These are phyloP conservation scores for Papilio aristodemus DNA, from an alignment of 1,140 invertebrate genomes.

Conservation along the genomic window DNA sequence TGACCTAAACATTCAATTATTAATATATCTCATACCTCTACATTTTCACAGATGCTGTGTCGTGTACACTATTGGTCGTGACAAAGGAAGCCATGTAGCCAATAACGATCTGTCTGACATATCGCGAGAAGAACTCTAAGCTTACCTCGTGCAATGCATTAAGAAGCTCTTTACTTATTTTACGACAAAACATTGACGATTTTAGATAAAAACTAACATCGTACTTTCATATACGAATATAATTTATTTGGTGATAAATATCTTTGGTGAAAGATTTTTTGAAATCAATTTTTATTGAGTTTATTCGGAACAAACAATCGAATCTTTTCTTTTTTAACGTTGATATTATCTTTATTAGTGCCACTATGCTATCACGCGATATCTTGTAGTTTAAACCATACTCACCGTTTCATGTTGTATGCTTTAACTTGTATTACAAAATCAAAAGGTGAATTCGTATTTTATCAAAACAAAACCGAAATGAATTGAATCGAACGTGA, in stretches of 20 bases:
- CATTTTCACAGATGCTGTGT: slow-evolving; percentile 55
- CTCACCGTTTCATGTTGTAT: neutral
- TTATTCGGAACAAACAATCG: too few relatives aligned
- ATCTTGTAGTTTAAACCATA: neutral
- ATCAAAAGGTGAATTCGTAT: slow-evolving; percentile 25
- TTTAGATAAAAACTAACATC: neutral
- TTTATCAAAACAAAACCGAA: slow-evolving; percentile 19
- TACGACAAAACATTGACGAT: neutral
- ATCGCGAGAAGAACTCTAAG: slow-evolving; percentile 36
- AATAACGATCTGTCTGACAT: slow-evolving; percentile 54
- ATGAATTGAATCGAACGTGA: slow-evolving; percentile 26
- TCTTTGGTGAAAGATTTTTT: too few relatives aligned
- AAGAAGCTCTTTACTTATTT: neutral
- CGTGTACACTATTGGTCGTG: slow-evolving; percentile 43
- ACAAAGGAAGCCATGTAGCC: slow-evolving; percentile 62
- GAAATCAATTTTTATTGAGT: too few relatives aligned
- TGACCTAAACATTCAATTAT: neutral
- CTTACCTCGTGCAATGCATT: slow-evolving; percentile 12
- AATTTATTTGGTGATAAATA: too few relatives aligned
- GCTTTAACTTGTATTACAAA: slow-evolving; percentile 18
- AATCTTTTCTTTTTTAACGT: too few relatives aligned
- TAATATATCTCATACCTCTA: slow-evolving; percentile 48
- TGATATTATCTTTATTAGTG: too few relatives aligned
- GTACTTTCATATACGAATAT: too few relatives aligned
- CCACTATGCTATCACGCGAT: too few relatives aligned